These are phyloP conservation scores for Porites cylindrica DNA, from an alignment of 92 coral and sea anemone genomes.

Conservation along the genomic window DNA sequence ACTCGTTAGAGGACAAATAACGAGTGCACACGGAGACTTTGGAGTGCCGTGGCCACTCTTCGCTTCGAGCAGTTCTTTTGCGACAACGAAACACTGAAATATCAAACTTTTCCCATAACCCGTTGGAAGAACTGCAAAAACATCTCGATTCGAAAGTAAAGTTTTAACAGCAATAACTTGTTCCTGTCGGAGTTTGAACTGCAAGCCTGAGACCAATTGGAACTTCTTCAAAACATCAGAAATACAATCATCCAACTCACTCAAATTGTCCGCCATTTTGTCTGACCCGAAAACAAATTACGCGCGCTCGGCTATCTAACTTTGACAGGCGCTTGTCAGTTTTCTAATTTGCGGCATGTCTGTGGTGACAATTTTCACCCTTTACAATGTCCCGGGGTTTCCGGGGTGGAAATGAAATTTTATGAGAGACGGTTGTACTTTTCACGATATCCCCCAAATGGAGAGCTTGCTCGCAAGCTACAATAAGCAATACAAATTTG, in stretches of 20 bases:
- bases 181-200: conserved; percentile 7
- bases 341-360: too few relatives aligned
- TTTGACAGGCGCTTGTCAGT: too few relatives aligned
- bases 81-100: conserved; percentile 27
- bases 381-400: too few relatives aligned
- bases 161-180: conserved; percentile 20
- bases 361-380: too few relatives aligned
- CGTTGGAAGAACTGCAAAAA: conserved; percentile 22
- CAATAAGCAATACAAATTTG: too few relatives aligned
- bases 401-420: too few relatives aligned
- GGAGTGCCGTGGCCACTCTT: background rate
- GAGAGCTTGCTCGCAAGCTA: too few relatives aligned
- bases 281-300: background rate
- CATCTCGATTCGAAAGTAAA: conserved; percentile 11
- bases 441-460: too few relatives aligned
- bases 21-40: background rate
- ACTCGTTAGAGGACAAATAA: conserved; percentile 26
- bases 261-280: background rate
- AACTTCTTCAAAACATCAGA: background rate
- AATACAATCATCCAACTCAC: background rate
- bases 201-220: background rate
- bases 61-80: background rate
- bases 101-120: conserved; percentile 17
- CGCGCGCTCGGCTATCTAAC: too few relatives aligned
- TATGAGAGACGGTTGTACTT: too few relatives aligned